Base-by-base conservation (phyloP, 1,140 invertebrate species). In the Rhagoletis zephyria region DNA sequence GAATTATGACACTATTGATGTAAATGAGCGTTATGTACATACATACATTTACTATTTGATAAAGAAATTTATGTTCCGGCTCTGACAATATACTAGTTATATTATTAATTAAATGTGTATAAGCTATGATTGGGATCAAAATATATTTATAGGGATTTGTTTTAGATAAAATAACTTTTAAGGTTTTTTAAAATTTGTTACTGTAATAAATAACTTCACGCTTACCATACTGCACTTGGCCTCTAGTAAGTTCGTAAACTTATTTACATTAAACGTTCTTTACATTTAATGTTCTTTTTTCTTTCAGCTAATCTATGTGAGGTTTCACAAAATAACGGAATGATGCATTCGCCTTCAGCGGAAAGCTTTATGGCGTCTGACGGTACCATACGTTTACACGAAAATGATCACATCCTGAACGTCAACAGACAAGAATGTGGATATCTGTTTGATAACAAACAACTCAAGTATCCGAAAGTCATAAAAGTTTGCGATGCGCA, bases 191-290 rank as follows among this genome's bases (percentile, higher is more conserved):
- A 30, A 30, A 30, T 30, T 30, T 30, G 30, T 30, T 30, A 30
- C 30, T 30, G 30, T 30, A 30, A 30, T 30, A 30, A 77, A 56
- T 30, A 77, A 56, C 16, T 51, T 56, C n/a, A 77, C 16, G 74
- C n/a, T 77, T 48, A 77, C 48, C 74, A 48, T n/a, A 77, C 45
- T 77, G 45, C 74, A 77, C 16, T 51, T 77, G 67, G 9, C 74
- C 74, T 77, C 74, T 77, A 51, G 74, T 77, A 77, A 77, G 74
- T 77, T 77, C 48, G 1, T 77, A n/a, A 77, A 56, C 48, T 51
- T 77, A 19, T 77, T 77, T 77, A 56, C 45, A 77, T 77, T 77
- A 77, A 77, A 77, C 9, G 45, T 56, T 51, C 30, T 2, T 30
- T 30, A 77, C 14, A 16, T 48, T 77, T 77, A 77, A 77, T 77